These are phyloP conservation scores for Tachina grossa DNA, from an alignment of 2,888 invertebrate genomes.

Conservation along the genomic window DNA sequence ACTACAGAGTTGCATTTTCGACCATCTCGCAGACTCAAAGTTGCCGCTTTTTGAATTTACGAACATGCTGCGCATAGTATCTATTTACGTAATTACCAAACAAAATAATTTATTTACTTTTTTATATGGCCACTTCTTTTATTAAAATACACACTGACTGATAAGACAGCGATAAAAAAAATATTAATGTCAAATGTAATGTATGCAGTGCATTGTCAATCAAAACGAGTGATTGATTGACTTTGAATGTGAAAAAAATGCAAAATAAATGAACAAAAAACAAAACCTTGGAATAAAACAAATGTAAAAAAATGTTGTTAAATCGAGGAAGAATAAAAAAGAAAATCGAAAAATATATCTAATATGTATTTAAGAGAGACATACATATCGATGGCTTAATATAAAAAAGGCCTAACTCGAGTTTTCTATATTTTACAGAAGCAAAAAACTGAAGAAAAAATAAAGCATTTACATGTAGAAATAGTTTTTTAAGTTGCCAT, in stretches of 20 bases:
- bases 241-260: constrained; percentile 29
- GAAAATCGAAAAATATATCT: neutral
- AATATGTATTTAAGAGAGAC: neutral
- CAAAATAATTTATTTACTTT: constrained; percentile 20
- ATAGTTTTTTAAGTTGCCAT: too few relatives aligned
- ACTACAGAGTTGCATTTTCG: too few relatives aligned
- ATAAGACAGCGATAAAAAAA: constrained; percentile 41
- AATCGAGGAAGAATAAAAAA: constrained; percentile 13
- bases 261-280: constrained; percentile 28
- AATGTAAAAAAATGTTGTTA: neutral
- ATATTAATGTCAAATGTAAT: constrained; percentile 47
- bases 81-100: neutral
- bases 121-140: constrained; percentile 2
- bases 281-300: constrained; percentile 37
- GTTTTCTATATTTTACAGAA: too few relatives aligned
- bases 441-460: too few relatives aligned
- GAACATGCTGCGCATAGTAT: neutral
- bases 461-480: too few relatives aligned
- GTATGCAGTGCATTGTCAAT: constrained; percentile 58
- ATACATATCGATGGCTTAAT: too few relatives aligned
- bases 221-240: constrained; percentile 52
- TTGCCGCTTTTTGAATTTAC: too few relatives aligned
- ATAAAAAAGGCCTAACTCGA: too few relatives aligned
- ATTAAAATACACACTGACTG: constrained; percentile 6
- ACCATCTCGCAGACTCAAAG: too few relatives aligned